These are phyloP conservation scores for Penaeus japonicus DNA, from an alignment of 1,140 invertebrate genomes.

Conservation along the genomic window DNA sequence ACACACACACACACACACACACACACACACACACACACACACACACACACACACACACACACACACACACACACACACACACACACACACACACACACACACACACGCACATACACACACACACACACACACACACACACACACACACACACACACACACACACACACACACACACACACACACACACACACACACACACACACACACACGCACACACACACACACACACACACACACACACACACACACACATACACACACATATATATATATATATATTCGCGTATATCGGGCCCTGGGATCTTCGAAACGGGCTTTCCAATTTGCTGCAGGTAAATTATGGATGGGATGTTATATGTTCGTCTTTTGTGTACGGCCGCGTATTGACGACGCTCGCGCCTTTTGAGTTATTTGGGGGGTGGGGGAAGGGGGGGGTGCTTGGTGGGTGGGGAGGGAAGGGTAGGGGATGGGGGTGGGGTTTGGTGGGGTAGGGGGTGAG, in stretches of 20 bases:
- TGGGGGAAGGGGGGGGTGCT: no score
- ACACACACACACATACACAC: slow-evolving; percentile 32
- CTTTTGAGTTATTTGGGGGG: no score
- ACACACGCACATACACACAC: background rate
- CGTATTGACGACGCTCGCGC: no score
- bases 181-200: slow-evolving; percentile 24
- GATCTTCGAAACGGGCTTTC: no score
- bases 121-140: background rate
- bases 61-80: background rate
- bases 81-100: slow-evolving; percentile 27
- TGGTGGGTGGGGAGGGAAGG: no score
- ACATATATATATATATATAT: no score
- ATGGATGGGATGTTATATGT: no score
- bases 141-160: slow-evolving; percentile 32
- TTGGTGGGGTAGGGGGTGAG: no score
- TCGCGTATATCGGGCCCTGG: no score
- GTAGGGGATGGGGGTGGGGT: no score
- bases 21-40: slow-evolving; percentile 22
- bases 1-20: slow-evolving; percentile 22
- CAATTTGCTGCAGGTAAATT: no score
- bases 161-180: background rate
- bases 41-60: background rate
- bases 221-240: background rate
- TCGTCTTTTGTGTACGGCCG: no score
- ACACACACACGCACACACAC: background rate